Evolutionary conservation across 2,113 vertebrate species (phyloP), one percentile per base, ranked within the genome.

Genomic region (Tretioscincus oriximinensis): DNA sequence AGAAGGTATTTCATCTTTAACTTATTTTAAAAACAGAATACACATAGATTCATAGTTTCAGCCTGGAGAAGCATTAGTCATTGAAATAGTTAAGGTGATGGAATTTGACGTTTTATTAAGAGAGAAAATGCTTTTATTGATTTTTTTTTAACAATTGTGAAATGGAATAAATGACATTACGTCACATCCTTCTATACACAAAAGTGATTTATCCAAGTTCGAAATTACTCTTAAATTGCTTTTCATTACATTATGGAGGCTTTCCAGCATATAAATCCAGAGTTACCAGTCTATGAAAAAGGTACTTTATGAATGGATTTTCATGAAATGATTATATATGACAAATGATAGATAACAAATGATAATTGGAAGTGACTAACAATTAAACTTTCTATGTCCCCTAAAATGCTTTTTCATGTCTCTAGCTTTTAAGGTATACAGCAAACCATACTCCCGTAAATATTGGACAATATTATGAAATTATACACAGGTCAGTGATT

Each of bases 181-280:
- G 84, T 81, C 0, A 0, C 79, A 51, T 77, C 9, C 88, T 89
- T 89, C 78, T 77, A 78, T 80, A 72, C 82, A 83, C 78, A 72
- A 83, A 83, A 89, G 70, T 84, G 85, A 85, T 88, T 90, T 91
- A 76, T 89, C 87, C 90, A 80, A 90, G 80, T 82, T 88, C 88
- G 80, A 91, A 92, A 87, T 90, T 90, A 83, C 86, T 83, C 26
- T 83, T 88, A 91, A 89, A 81, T 80, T 92, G 83, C 84, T 92
- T 92, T 94, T 93, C 90, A 89, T 93, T 94, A 90, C 87, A 81
- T 82, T 51, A 66, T 92, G 86, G 88, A 82, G 70, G 67, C 84
- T 75, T 77, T 93, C 89, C 93, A 93, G 63, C 11, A 85, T 88
- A 88, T 89, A 75, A 49, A 89, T 91, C 73, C 78, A 84, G 64